A percentile compares a stretch with the other conserved stretches of the same genome.
phyloP scores from a whole-genome alignment of 2,888 invertebrate species.

The Xanthostigma xanthostigma region DNA sequence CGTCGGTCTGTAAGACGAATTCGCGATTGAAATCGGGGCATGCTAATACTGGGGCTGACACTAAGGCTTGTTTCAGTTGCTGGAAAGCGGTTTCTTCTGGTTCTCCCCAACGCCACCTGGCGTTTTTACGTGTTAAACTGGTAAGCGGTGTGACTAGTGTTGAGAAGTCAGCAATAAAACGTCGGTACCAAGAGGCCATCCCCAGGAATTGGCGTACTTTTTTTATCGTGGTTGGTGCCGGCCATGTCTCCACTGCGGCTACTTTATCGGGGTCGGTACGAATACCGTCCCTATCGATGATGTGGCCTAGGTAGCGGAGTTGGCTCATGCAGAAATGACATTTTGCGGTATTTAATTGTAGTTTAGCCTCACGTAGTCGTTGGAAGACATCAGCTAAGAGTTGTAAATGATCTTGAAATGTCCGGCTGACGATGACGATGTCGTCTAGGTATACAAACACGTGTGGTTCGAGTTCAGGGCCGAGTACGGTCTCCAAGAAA shows the following conservation, averaged over 20 bases:
- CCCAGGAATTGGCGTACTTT: background rate
- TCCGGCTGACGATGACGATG: no score
- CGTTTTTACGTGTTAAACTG: background rate
- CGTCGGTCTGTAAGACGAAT: no score
- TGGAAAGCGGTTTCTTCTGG: background rate
- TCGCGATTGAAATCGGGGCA: background rate
- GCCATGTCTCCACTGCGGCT: background rate
- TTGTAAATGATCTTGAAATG: no score
- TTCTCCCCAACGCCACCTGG: background rate
- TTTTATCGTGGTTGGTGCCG: background rate
- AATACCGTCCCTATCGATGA: background rate
- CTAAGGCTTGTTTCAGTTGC: background rate
- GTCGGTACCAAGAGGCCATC: background rate
- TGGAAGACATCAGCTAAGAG: background rate
- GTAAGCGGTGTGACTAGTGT: background rate
- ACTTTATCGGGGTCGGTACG: background rate
- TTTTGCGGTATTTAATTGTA: background rate
- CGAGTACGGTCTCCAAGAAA: no score
- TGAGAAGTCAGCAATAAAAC: background rate
- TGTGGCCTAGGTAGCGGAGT: background rate
- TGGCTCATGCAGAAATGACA: background rate
- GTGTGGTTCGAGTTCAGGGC: background rate
- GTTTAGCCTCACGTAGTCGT: background rate
- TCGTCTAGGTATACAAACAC: no score
- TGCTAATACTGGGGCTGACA: background rate